Base-by-base conservation (phyloP, 2,113 vertebrate genomes). In the Callorhinus ursinus region DNA sequence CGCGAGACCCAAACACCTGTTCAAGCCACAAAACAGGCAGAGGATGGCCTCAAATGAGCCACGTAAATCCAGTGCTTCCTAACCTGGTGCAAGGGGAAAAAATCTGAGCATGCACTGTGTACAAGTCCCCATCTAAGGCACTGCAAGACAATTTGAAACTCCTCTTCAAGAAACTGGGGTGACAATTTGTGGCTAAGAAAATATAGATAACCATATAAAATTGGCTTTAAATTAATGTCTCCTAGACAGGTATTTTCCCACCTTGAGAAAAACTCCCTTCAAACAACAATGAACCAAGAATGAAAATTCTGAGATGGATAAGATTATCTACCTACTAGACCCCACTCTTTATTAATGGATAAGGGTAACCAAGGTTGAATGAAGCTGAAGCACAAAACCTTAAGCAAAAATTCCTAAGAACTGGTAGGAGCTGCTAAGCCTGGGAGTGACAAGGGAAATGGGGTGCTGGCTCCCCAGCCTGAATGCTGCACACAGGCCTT, bases 121-220 rank as follows among this genome's bases (percentile, higher is more conserved):
- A 19, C 7, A 51, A 59, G 4, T 24, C 26, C 31, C 51, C 22
- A 61, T 49, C 49, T 31, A 22, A 33, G 33, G n/a, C 67, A 76
- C 51, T 26, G 3, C 2, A 31, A 24, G 36, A 90, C 16, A 89
- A 83, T 3, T 1, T 33, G 63, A 93, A 74, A 83, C 4, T 26
- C 74, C 76, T 33, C n/a, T 84, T 91, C 10, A 61, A 88, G 24
- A 88, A 72, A 76, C 81, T 90, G 24, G 0, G 57, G 18, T 57
- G 31, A 88, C 28, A 72, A 19, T 19, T 33, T 19, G 1, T 55
- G 33, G 31, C 84, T 79, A 72, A 92, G 16, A 97, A 98, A 83
- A 83, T 42, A 71, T 0, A 69, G 5, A 93, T 26, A 57, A 61
- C 12, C 80, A 93, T 11, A 16, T 42, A 83, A 79, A 83, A 79